phyloP scores from a whole-genome alignment of 2,797 vertebrate species.

The Karalla daura region DNA sequence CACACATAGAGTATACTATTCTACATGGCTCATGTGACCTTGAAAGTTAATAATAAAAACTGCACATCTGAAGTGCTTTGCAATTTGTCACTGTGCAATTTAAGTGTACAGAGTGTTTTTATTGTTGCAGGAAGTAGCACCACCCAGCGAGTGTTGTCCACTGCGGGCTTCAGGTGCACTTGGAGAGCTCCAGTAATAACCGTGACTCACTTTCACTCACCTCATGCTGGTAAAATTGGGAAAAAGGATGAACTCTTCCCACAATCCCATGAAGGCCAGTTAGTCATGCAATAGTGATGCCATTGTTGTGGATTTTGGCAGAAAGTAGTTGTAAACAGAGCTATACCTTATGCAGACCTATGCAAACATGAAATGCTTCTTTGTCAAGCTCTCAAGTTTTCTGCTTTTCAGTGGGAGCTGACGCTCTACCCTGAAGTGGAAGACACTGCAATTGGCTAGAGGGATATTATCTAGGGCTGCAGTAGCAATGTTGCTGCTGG shows the following conservation, averaged over 20 bases:
- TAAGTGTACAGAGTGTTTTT: conserved; percentile 27
- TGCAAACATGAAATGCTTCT: conserved; percentile 22
- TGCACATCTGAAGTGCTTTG: conserved; percentile 25
- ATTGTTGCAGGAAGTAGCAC: conserved; percentile 29
- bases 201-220: conserved; percentile 56
- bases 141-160: conserved; percentile 14
- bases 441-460: conserved; percentile 50
- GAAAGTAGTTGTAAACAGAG: conserved; percentile 18
- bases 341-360: conserved; percentile 2
- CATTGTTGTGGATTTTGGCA: conserved; percentile 15
- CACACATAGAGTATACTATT: neutral
- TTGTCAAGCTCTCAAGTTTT: conserved; percentile 17
- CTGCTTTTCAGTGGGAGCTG: conserved; percentile 12
- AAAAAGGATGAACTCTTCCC: conserved; percentile 34
- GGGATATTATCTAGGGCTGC: conserved; percentile 12
- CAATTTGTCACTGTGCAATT: conserved; percentile 25
- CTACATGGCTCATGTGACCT: conserved; percentile 3
- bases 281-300: conserved; percentile 29
- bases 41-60: conserved; percentile 33
- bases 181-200: conserved; percentile 44
- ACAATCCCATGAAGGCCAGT: conserved; percentile 28
- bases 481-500: conserved; percentile 10
- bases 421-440: conserved; percentile 2
- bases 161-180: conserved; percentile 46
- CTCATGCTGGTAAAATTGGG: conserved; percentile 53